Base-by-base conservation (phyloP, 35 echinoderm and acorn worm genomes). In the Amphiura filiformis region DNA sequence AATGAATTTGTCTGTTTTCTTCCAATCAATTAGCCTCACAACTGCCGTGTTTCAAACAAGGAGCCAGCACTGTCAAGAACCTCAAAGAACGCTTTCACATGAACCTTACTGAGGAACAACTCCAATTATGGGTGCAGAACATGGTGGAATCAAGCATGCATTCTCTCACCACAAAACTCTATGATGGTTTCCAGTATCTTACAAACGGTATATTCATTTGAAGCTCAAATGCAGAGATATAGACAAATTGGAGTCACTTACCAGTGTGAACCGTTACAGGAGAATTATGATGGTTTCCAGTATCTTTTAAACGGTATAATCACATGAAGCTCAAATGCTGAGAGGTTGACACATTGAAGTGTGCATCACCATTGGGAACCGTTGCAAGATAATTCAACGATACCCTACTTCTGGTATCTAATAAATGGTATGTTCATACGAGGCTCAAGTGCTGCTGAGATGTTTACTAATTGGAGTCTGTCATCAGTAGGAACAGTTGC, bases 91-190 rank as follows among this genome's bases (percentile, higher is more conserved):
- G 96, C 14, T 99, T 99, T 41, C 96, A 99, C 77, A 99, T 94
- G 93, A 99, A 92, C 76, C 82, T 99, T 37, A 99, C 96, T 0
- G 96, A 99, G 33, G 96, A 99, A 78, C 96, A 99, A 81, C 87
- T 99, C 0, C 96, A 99, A 39, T 85, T 99, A 11, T 92, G 93
- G 93, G 93, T 94, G 0, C 93, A 99, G 80, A 94, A 95, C 82
- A 99, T 99, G 96, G 93, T 95, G 37, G 93, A 99, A 65, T 99
- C 96, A n/a, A 99, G 96, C 76, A 99, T 99, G 96, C 96, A 99
- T 70, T 99, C 96, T 28, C 93, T 99, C 12, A 99, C 96, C 37
- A 99, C 96, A 31, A 94, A 86, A 79, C 82, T 99, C 23, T 99
- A 99, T 70, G 96, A 99, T 81, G 96, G 96, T 35, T 95, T 99